Base-by-base conservation (phyloP, 2,113 vertebrate genomes). In the Malurus cyaneus region DNA sequence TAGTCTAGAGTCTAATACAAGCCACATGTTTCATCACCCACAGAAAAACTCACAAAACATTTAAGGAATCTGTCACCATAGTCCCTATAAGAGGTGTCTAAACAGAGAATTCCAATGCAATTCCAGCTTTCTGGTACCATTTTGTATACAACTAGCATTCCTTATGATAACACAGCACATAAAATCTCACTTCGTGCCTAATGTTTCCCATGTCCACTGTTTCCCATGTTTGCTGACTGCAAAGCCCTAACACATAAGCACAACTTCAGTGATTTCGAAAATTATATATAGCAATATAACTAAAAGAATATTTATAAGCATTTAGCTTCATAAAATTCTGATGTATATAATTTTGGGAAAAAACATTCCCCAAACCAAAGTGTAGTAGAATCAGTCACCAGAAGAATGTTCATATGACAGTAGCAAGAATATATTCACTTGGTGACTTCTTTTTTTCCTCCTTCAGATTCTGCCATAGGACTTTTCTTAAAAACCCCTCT, bases 401-500 rank as follows among this genome's bases (percentile, higher is more conserved):
- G 49, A 82, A 77, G 9, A 32, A 47, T 4, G n/a, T 34, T 65
- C 60, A 11, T n/a, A 19, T 21, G 24, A 84, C 14, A 46, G 28
- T 18, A 61, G 50, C 9, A 52, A 78, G 39, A 73, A 60, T 7
- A 70, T 0, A 0, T 5, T 39, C 21, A 59, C 29, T 64, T 47
- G 12, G 12, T 52, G 47, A 61, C 52, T 47, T 29, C n/a, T 17
- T 1, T 9, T 41, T 19, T 25, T n/a, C 6, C 2, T 1, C 10
- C 5, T 44, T 60, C 13, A 13, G 73, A 52, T 71, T 70, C 65
- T 80, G 21, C 61, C 60, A 32, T 10, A 57, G 11, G 7, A 50
- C 28, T 86, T 86, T 32, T 54, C 80, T 62, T 80, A 16, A 78
- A 77, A 78, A 54, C 15, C 8, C 13, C 34, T 20, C 19, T 56